Conservation (phyloP, 2,113 vertebrate genomes). For the Mormyrus lacerda region DNA sequence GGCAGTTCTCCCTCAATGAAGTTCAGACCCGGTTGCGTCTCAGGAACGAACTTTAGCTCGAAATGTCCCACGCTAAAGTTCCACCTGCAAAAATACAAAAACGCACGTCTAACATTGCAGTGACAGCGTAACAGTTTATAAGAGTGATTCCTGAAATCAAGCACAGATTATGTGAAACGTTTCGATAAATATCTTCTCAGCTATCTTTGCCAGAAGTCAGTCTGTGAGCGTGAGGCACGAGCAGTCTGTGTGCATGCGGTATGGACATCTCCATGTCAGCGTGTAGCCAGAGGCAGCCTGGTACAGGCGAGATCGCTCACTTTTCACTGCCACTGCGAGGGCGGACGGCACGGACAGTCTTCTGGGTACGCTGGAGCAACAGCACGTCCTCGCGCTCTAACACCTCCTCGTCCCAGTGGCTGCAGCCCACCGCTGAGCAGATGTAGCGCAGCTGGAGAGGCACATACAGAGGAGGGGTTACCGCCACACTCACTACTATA, state of each 20-base stretch:
- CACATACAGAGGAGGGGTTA: background rate
- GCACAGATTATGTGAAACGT: background rate
- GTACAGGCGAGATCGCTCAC: conserved; percentile 61
- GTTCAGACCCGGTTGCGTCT: conserved; percentile 68
- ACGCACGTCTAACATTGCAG: background rate
- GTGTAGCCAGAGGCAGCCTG: background rate
- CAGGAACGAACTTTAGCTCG: conserved; percentile 81
- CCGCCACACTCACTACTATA: background rate
- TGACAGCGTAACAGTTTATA: background rate
- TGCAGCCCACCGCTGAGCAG: conserved; percentile 89
- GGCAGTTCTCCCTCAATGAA: conserved; percentile 78
- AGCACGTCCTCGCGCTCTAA: conserved; percentile 78
- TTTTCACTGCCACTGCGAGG: conserved; percentile 90
- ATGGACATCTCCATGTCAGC: background rate
- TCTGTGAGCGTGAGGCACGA: background rate
- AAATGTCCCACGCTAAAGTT: conserved; percentile 98
- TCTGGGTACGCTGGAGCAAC: conserved; percentile 87
- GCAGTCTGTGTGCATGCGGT: background rate
- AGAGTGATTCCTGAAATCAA: background rate
- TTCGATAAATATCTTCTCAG: background rate
- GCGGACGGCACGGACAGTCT: conserved; percentile 87
- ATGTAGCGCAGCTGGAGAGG: conserved; percentile 82
- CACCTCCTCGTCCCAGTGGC: conserved; percentile 78
- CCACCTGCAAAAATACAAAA: conserved; percentile 60
- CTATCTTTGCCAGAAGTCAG: background rate